Base-by-base conservation (phyloP, 2,888 invertebrate species). In the Drosophila nr. perissopoda region DNA sequence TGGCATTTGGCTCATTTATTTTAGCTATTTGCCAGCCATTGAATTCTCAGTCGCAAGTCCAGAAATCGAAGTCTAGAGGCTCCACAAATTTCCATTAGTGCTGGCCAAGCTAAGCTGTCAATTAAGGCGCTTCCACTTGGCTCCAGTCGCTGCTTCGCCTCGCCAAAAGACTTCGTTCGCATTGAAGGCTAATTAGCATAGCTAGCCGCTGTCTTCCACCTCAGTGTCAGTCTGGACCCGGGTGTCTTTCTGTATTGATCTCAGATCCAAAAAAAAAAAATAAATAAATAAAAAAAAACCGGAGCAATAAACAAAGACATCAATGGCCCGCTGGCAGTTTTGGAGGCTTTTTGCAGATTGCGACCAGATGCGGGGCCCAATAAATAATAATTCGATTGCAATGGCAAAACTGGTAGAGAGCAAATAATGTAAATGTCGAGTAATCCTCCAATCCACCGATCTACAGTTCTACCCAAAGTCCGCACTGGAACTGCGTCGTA, bases 271-370 rank as follows among this genome's bases (percentile, higher is more conserved):
- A 59, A 46, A 27, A 31, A 53, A 42, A 52, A 59, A 16, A 36
- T 34, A 36, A 13, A 36, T 36, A 56, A 49, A 31, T 21, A 48
- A 33, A 53, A 66, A 27, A 33, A 71, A 79, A 84, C 74, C 82
- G 68, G 63, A 76, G 82, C 85, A 84, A 85, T 87, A 89, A 89
- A 89, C 88, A 89, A 89, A 84, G 88, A 85, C 89, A 88, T 89
- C 89, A 84, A 74, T 82, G 59, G 74, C 71, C 82, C 70, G 71
- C 59, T 59, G 71, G 67, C 73, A 58, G 33, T 63, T 42, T 42
- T 63, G 52, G 38, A 49, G 52, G 64, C 27, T 40, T 58, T 75
- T 53, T 67, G 36, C 40, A 70, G 56, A 57, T 65, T 62, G 42
- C 62, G 40, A 67, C 29, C 49, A 64, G 70, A 80, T 80, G 78